Conservation (phyloP, 1,140 invertebrate genomes). For the Diorhabda carinulata region DNA sequence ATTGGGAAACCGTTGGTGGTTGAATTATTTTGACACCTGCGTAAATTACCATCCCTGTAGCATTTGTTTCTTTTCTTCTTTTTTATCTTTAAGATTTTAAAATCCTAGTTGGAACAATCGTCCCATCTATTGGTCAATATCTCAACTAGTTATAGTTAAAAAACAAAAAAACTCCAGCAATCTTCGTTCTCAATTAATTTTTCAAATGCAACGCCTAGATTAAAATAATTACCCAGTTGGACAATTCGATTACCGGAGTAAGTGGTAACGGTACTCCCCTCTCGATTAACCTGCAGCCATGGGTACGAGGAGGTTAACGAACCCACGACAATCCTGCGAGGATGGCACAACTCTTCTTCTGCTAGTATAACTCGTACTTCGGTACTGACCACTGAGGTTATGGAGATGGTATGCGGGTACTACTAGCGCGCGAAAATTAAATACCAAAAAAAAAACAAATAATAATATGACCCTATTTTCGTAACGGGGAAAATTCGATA, state of each 20-base stretch:
- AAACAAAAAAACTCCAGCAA: too few relatives aligned
- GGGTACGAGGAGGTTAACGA: slow-evolving; percentile 36
- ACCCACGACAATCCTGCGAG: slow-evolving; percentile 29
- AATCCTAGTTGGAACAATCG: too few relatives aligned
- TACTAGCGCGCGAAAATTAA: slow-evolving; percentile 34
- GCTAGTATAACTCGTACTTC: slow-evolving; percentile 39
- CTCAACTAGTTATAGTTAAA: too few relatives aligned
- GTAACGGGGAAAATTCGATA: not conserved
- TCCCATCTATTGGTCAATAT: too few relatives aligned
- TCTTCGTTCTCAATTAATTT: not conserved
- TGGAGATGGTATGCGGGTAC: slow-evolving; percentile 34
- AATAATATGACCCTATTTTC: not conserved
- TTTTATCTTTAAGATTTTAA: too few relatives aligned
- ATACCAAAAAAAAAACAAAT: not conserved
- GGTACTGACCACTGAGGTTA: slow-evolving; percentile 36
- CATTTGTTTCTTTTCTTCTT: too few relatives aligned
- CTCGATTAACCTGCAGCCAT: slow-evolving; percentile 35
- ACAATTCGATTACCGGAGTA: slow-evolving; percentile 41
- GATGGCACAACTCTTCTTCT: slow-evolving; percentile 38
- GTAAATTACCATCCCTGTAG: too few relatives aligned
- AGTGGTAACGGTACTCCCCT: slow-evolving; percentile 44
- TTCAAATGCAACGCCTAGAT: not conserved
- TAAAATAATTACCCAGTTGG: slow-evolving; percentile 2
- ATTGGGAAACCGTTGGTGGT: too few relatives aligned
- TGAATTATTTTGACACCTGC: too few relatives aligned